phyloP scores from a whole-genome alignment of 2,888 invertebrate genomes.

The Cephalotes varians region DNA sequence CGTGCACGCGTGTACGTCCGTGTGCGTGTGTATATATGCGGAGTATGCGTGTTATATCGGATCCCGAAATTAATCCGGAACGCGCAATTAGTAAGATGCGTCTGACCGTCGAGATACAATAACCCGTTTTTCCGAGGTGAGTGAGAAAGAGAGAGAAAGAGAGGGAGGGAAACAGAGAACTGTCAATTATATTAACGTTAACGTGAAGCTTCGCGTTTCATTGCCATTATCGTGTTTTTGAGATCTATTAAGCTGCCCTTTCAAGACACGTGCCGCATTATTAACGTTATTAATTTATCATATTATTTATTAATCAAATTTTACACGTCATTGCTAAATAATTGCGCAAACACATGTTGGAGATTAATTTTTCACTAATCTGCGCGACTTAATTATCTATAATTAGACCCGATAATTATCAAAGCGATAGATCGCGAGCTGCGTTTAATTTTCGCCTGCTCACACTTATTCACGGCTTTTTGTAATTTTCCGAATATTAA shows the following conservation, averaged over 20 bases:
- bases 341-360: not conserved
- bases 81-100: slow-evolving; percentile 53
- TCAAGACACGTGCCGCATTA: not conserved
- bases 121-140: slow-evolving; percentile 7
- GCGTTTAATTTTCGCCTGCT: not conserved
- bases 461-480: not conserved
- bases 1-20: not conserved
- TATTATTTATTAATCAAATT: slow-evolving; percentile 23
- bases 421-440: not conserved
- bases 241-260: slow-evolving; percentile 34
- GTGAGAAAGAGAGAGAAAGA: not conserved
- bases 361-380: not conserved
- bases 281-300: slow-evolving; percentile 26
- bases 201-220: slow-evolving; percentile 1
- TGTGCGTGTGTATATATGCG: not conserved
- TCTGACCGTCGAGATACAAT: slow-evolving; percentile 21
- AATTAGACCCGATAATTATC: not conserved
- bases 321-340: slow-evolving; percentile 16
- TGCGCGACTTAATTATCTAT: not conserved
- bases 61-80: slow-evolving; percentile 54
- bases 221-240: slow-evolving; percentile 34
- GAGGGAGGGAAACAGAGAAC: not conserved
- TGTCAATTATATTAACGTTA: slow-evolving; percentile 15
- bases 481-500: not conserved
- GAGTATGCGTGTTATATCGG: slow-evolving; percentile 46